These are phyloP conservation scores for Tupaia chinensis DNA, from an alignment of 2,113 vertebrate species.

Conservation along the genomic window DNA sequence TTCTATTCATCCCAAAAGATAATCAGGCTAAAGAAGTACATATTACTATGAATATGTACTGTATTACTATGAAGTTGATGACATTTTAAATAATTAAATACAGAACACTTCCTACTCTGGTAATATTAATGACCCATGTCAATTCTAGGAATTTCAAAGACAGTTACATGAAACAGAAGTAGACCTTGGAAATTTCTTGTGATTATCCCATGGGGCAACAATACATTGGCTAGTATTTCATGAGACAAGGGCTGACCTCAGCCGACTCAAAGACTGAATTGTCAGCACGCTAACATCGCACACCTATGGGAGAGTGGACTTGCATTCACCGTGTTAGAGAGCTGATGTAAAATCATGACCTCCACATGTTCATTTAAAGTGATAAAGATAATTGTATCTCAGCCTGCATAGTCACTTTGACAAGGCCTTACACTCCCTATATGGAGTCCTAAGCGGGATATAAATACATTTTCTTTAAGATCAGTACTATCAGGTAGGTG, in stretches of 20 bases:
- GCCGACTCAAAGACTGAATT: background rate
- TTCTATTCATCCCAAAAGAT: slow-evolving; percentile 51
- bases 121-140: slow-evolving; percentile 54
- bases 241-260: background rate
- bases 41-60: slow-evolving; percentile 10
- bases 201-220: background rate
- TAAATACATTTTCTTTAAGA: background rate
- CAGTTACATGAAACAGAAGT: background rate
- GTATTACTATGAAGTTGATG: background rate
- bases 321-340: background rate
- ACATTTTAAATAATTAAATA: slow-evolving; percentile 65
- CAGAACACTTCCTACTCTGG: background rate
- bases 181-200: background rate
- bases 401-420: background rate
- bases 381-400: background rate
- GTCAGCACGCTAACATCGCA: background rate
- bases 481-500: no score
- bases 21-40: background rate
- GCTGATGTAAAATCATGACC: background rate
- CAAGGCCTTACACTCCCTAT: background rate
- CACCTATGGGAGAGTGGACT: background rate
- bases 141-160: slow-evolving; percentile 48
- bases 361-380: background rate
- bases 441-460: background rate
- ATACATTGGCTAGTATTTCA: background rate